Conservation (phyloP, 2,113 vertebrate species). For the Micromys minutus region DNA sequence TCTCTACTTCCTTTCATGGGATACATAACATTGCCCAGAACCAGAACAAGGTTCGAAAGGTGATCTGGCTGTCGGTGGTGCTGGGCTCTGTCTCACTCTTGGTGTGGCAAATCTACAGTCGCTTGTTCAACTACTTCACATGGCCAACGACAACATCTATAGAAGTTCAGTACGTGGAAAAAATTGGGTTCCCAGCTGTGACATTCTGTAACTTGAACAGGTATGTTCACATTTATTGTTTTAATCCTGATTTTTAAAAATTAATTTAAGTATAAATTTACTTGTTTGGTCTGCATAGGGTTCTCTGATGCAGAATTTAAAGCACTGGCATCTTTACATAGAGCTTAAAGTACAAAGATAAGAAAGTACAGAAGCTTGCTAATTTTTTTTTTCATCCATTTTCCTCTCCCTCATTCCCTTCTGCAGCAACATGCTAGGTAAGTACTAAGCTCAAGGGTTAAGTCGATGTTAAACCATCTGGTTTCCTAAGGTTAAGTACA, state of each 20-base stretch:
- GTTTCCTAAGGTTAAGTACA: background rate
- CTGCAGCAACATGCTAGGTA: background rate
- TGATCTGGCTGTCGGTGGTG: conserved; percentile 82
- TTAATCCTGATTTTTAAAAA: background rate
- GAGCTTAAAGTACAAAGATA: background rate
- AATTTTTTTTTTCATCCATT: background rate
- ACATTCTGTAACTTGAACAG: conserved; percentile 89
- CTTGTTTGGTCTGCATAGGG: background rate
- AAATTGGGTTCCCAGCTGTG: conserved; percentile 86
- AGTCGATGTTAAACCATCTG: background rate
- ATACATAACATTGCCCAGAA: conserved; percentile 82
- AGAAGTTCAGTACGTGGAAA: conserved; percentile 85
- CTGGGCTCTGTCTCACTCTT: conserved; percentile 72
- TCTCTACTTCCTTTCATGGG: conserved; percentile 85
- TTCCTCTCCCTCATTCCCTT: background rate
- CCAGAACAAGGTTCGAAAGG: conserved; percentile 74
- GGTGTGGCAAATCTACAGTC: conserved; percentile 82
- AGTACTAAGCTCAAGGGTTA: background rate
- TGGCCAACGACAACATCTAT: conserved; percentile 87
- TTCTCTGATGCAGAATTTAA: background rate
- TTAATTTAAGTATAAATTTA: background rate
- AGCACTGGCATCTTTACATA: background rate
- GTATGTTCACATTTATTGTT: conserved; percentile 71
- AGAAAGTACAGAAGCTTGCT: background rate
- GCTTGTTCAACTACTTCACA: conserved; percentile 85